Conservation (phyloP, 2,888 invertebrate genomes). For the Megamerina dolium region DNA sequence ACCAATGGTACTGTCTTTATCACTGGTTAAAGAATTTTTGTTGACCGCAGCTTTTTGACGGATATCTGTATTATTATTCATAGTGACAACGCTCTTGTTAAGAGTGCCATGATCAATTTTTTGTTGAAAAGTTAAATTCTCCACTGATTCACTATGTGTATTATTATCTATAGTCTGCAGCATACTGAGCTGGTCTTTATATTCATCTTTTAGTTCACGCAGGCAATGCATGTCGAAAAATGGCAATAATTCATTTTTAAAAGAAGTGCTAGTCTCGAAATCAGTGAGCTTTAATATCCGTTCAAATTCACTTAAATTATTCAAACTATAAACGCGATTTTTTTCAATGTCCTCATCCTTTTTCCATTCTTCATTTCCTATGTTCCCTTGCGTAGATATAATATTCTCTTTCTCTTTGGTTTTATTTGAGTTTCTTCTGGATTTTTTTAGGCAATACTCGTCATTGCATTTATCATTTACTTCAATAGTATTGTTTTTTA, state of each 20-base stretch:
- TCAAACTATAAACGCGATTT: conserved; percentile 24
- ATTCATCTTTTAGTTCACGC: conserved; percentile 33
- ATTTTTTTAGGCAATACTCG: not conserved
- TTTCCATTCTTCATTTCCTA: not conserved
- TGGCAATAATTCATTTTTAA: conserved; percentile 45
- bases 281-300: conserved; percentile 43
- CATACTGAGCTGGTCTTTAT: conserved; percentile 35
- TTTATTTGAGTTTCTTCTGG: not conserved
- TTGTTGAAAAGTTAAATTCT: conserved; percentile 33
- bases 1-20: conserved; percentile 36
- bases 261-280: conserved; percentile 37
- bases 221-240: conserved; percentile 48
- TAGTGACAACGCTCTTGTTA: too few species aligned
- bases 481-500: not conserved
- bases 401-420: not conserved
- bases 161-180: conserved; percentile 41
- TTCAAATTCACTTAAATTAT: conserved; percentile 46
- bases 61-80: too few species aligned
- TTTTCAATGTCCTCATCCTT: conserved; percentile 8
- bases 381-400: not conserved
- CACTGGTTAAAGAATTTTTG: conserved; percentile 31
- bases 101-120: too few species aligned
- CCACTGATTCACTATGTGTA: conserved; percentile 32
- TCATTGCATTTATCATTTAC: too few species aligned
- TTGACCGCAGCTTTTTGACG: too few species aligned